Conservation (phyloP, 2,888 invertebrate genomes). For the Machimus atricapillus region DNA sequence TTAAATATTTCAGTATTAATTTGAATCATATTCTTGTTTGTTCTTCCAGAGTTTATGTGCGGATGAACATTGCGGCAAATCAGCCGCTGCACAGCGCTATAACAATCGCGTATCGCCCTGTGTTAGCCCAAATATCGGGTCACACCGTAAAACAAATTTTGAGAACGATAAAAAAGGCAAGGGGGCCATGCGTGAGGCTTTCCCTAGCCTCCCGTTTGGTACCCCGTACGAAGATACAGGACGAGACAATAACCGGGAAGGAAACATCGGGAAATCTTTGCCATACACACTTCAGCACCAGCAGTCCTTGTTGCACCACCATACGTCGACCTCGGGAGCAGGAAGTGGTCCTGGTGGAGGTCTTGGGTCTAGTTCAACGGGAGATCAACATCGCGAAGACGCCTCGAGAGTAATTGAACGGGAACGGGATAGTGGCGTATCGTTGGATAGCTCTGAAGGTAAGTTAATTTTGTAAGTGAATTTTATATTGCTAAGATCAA, state of each 20-base stretch:
- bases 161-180: constrained; percentile 48
- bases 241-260: constrained; percentile 47
- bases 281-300: constrained; percentile 39
- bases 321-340: neutral
- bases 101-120: constrained; percentile 44
- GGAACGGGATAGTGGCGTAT: constrained; percentile 47
- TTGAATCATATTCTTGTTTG: neutral
- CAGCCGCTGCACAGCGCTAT: constrained; percentile 42
- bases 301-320: constrained; percentile 21
- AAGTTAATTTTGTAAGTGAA: neutral
- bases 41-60: constrained; percentile 47
- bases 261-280: constrained; percentile 40
- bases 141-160: constrained; percentile 46
- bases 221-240: constrained; percentile 49
- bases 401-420: constrained; percentile 48
- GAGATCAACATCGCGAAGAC: constrained; percentile 38
- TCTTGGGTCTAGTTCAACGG: neutral
- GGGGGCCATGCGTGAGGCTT: constrained; percentile 52
- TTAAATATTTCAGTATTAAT: neutral
- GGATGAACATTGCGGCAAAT: constrained; percentile 49
- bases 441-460: constrained; percentile 48
- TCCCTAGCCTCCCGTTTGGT: constrained; percentile 51
- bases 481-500: neutral
- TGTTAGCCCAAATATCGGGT: constrained; percentile 46
- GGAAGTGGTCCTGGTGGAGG: neutral